Conservation (phyloP, 2,113 vertebrate species). For the Pelecanus crispus region DNA sequence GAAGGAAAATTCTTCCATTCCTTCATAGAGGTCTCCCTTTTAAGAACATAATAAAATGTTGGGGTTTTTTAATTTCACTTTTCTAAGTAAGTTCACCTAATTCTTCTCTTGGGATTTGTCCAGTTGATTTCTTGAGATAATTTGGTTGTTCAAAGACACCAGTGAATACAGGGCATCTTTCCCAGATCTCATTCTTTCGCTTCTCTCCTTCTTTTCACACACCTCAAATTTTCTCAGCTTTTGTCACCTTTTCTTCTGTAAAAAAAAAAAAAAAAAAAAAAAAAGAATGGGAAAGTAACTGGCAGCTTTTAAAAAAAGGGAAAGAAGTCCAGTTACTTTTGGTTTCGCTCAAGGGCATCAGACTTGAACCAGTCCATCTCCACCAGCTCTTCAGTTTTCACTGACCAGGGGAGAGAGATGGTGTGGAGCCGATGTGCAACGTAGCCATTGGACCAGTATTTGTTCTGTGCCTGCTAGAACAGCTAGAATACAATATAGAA, state of each 20-base stretch:
- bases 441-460: neutral
- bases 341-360: neutral
- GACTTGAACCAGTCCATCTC: neutral
- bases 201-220: neutral
- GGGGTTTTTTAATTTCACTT: neutral
- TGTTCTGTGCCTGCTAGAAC: neutral
- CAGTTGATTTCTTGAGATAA: neutral
- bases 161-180: neutral
- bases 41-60: neutral
- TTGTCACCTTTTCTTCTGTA: neutral
- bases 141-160: neutral
- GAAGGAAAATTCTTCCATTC: neutral
- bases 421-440: neutral
- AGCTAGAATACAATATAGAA: neutral
- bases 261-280: no score
- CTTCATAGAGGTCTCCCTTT: neutral
- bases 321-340: neutral
- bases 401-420: neutral
- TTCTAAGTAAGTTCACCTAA: neutral
- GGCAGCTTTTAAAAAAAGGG: neutral
- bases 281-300: neutral
- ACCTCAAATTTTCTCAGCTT: neutral
- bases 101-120: neutral
- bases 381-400: neutral
- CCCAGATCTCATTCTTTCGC: neutral